Evolutionary conservation across 2,113 vertebrate species (phyloP), one percentile per base, ranked within the genome.

Genomic region (Salvelinus fontinalis): DNA sequence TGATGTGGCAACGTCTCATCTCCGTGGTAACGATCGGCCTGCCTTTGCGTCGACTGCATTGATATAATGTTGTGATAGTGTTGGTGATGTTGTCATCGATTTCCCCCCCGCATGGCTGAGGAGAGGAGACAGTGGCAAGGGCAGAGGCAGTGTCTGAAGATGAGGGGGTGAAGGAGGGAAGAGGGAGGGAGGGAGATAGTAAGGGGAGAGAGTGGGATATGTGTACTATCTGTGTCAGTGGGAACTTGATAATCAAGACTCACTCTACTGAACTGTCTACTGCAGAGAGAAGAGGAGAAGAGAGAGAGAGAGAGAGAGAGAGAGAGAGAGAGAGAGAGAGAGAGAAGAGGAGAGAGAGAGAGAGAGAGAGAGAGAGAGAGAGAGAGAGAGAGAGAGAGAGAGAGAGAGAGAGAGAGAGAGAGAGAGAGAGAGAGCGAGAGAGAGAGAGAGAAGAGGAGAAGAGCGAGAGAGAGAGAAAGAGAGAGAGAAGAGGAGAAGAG

Each of bases 61-160:
- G 78, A 85, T 88, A 83, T 74, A 81, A 87, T 75, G 76, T 81
- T 85, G 75, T 83, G 86, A 82, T 78, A 85, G 81, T 75, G 84
- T 88, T 86, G 81, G 84, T n/a, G 72, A 67, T 74, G 66, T 73
- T 59, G 59, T 76, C 73, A 84, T 89, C 14, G 83, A 89, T 83
- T 85, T 78, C 39, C 20, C 59, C 59, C 73, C 59, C 66, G 29
- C 79, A 67, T 68, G 2, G 12, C 20, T 29, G 79, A 73, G 74
- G 62, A 73, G 71, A 64, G 72, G 8, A 22, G 22, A 20, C 24
- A 67, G 39, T 39, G 39, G 9, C 8, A 11, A 44, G 39, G 39
- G 39, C 8, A 44, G 39, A 44, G 39, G 39, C 39, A 39, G 39
- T 39, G 39, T 39, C 39, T 39, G 39, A 39, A 44, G 39, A 44